A percentile compares a stretch with the other conserved stretches of the same genome.
Evolutionary conservation across 2,888 invertebrate genomes (phyloP).

Genomic region (Camponotus fellah): DNA sequence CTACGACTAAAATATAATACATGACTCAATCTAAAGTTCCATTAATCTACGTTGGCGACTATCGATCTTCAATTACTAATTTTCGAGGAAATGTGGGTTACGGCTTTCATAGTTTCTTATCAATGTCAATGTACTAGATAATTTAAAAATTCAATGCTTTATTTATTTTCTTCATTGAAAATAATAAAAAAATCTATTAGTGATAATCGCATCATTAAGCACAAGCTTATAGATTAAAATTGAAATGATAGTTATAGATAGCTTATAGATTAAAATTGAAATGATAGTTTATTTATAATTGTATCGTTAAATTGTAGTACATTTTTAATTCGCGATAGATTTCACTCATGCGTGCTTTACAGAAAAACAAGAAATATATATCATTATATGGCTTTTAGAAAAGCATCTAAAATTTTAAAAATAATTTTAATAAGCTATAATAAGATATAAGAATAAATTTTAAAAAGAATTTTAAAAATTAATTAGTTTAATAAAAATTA

Average conservation of each 20-base stretch:
- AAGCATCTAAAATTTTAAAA: not conserved
- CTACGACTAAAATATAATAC: not conserved
- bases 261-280: not conserved
- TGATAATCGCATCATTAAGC: not conserved
- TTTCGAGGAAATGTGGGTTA: constrained; percentile 16
- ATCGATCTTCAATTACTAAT: constrained; percentile 25
- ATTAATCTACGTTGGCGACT: constrained; percentile 9
- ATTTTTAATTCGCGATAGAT: not conserved
- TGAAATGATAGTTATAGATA: too few species aligned
- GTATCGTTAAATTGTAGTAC: not conserved
- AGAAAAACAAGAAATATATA: not conserved
- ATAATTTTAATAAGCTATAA: too few species aligned
- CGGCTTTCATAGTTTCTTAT: not conserved
- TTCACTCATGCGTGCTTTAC: not conserved
- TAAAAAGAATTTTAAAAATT: too few species aligned
- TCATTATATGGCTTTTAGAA: not conserved
- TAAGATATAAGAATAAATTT: too few species aligned
- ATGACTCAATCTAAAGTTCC: constrained; percentile 13
- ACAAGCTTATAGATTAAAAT: not conserved
- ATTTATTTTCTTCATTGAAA: not conserved
- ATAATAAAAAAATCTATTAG: not conserved
- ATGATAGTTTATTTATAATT: not conserved
- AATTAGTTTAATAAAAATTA: too few species aligned
- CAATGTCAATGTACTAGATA: not conserved
- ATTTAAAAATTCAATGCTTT: not conserved